phyloP scores from a whole-genome alignment of 2,888 invertebrate genomes.

The Teleogryllus oceanicus region DNA sequence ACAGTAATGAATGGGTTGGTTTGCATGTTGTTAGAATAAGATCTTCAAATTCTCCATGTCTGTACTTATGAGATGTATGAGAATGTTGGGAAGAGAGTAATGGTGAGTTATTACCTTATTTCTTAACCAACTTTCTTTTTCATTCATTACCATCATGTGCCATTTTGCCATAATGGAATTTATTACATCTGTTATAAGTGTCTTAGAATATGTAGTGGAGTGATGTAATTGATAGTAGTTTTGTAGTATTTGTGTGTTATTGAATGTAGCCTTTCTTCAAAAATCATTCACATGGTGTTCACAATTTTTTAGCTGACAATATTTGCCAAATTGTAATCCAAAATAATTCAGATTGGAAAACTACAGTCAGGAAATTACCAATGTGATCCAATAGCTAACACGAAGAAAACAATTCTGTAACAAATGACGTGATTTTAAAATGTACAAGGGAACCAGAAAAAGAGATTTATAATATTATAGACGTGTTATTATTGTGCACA shows the following conservation, averaged over 20 bases:
- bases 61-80: neutral
- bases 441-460: neutral
- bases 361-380: neutral
- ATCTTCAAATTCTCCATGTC: neutral
- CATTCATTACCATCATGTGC: neutral
- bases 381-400: neutral
- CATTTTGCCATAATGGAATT: conserved; percentile 7
- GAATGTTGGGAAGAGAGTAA: neutral
- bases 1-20: neutral
- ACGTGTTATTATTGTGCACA: neutral
- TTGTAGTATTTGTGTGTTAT: neutral
- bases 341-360: too few species aligned
- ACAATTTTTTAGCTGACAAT: neutral
- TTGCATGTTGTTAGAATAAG: neutral
- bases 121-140: too few species aligned
- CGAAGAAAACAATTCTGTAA: neutral
- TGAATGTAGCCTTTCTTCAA: conserved; percentile 2
- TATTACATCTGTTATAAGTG: neutral
- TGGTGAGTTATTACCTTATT: too few species aligned
- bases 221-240: neutral
- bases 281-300: neutral
- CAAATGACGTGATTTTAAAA: neutral
- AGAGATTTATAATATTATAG: neutral
- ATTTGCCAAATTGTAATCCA: neutral
- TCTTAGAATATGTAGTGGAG: neutral